Base-by-base conservation (phyloP, 2,888 invertebrate genomes). In the Augiades crinisus region DNA sequence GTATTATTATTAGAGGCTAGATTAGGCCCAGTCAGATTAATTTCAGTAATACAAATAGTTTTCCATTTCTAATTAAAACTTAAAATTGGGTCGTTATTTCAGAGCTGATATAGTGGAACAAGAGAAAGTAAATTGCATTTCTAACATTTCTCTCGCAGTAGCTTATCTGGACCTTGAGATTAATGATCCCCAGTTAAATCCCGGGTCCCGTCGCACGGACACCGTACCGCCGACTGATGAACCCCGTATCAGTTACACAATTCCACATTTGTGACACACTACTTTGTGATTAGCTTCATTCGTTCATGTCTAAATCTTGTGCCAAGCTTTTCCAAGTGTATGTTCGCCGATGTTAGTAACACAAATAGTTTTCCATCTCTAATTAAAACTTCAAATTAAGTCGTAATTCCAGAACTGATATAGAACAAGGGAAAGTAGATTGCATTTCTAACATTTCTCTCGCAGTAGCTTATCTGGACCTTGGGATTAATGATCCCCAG, bases 81-180 rank as follows among this genome's bases (percentile, higher is more conserved):
- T 30, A 30, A 12, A 30, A 30, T 30, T 30, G 10, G 3, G 12
- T 12, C n/a, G 6, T 30, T 12, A 30, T 30, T 30, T 12, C 12
- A 12, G n/a, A 16, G 31, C 8, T 24, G 19, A 41, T 44, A 34
- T 47, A 41, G 17, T n/a, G n/a, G n/a, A 49, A 34, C 22, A n/a
- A 33, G 40, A 38, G 24, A 13, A 14, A 40, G 22, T 33, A 49
- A 33, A 49, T 49, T 41, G 41, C n/a, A n/a, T n/a, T n/a, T n/a
- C n/a, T n/a, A 33, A 49, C 40, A 41, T 49, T 41, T 40, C 54
- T 55, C 56, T 58, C 52, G 65, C 60, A 43, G 63, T 63, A 67
- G 71, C 78, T 81, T 81, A 81, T 79, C 81, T 75, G 71, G 63
- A 72, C 67, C 71, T 72, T 58, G 74, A 83, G 79, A 85, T 85